phyloP scores from a whole-genome alignment of 2,888 invertebrate species.

The Oscheius sp. region DNA sequence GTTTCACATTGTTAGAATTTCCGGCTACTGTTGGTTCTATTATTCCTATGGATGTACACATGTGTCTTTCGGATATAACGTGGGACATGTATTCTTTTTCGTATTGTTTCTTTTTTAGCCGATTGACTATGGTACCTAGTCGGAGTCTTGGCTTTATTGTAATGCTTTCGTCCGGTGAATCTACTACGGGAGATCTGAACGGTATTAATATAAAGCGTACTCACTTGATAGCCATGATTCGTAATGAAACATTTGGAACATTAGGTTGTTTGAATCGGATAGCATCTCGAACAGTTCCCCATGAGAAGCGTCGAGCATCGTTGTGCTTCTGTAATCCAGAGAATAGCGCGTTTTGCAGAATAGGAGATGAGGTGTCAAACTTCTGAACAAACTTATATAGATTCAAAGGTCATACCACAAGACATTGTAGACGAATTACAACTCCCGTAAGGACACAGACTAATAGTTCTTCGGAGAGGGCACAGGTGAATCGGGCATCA shows the following conservation, averaged over 20 bases:
- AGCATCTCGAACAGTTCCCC: conserved; percentile 52
- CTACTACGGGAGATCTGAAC: conserved; percentile 10
- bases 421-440: conserved; percentile 38
- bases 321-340: conserved; percentile 41
- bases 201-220: background rate
- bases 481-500: conserved; percentile 34
- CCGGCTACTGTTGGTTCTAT: conserved; percentile 40
- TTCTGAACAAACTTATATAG: conserved; percentile 36
- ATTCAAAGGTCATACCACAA: conserved; percentile 33
- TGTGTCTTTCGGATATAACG: conserved; percentile 44
- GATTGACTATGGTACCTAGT: background rate
- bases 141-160: background rate
- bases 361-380: conserved; percentile 41
- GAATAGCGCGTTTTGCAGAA: conserved; percentile 45
- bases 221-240: conserved; percentile 46
- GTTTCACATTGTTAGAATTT: conserved; percentile 40
- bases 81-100: conserved; percentile 47
- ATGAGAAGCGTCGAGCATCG: conserved; percentile 51
- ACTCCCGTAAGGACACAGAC: conserved; percentile 48
- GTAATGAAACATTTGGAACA: conserved; percentile 34
- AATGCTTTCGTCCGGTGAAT: background rate
- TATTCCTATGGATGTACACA: conserved; percentile 46
- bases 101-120: conserved; percentile 35
- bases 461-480: conserved; percentile 42
- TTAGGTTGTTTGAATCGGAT: conserved; percentile 47